Evolutionary conservation across 1,140 invertebrate species (phyloP).

Genomic region (Tetramorium parvispinum): DNA sequence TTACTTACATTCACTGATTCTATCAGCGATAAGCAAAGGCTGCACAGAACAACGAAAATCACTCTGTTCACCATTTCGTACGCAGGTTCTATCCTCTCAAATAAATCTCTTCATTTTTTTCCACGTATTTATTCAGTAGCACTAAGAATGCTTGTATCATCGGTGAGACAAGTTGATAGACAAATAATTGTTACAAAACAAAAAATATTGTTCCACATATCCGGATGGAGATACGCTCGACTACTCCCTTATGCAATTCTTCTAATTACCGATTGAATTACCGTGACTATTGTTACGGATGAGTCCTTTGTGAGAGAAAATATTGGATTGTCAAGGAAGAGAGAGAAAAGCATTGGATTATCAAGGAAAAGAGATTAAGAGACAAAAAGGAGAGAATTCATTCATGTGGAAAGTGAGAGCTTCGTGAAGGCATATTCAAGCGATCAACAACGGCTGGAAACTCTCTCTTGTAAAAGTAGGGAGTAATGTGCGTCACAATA

Average conservation of each 20-base stretch:
- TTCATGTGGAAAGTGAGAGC: conserved; percentile 48
- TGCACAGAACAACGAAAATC: conserved; percentile 4
- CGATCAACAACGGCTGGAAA: neutral
- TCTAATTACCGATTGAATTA: conserved; percentile 40
- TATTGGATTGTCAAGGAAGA: neutral
- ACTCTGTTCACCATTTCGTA: conserved; percentile 9
- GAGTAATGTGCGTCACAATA: too few species aligned
- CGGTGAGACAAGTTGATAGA: conserved; percentile 19
- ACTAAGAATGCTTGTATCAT: conserved; percentile 1
- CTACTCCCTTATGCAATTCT: conserved; percentile 28
- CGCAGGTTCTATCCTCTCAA: neutral
- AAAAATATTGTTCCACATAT: conserved; percentile 28
- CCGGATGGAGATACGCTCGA: conserved; percentile 34
- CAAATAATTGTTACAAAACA: conserved; percentile 19
- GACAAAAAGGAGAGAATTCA: neutral
- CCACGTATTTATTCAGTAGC: conserved; percentile 18
- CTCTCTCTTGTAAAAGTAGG: too few species aligned
- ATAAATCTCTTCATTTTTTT: neutral
- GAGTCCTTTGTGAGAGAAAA: neutral
- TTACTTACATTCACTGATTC: conserved; percentile 28
- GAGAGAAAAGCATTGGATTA: neutral
- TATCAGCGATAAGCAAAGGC: conserved; percentile 26
- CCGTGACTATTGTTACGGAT: neutral
- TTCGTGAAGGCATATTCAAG: neutral
- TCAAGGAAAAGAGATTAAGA: neutral